Evolutionary conservation across 2,113 vertebrate genomes (phyloP).

Genomic region (Thunnus thynnus): DNA sequence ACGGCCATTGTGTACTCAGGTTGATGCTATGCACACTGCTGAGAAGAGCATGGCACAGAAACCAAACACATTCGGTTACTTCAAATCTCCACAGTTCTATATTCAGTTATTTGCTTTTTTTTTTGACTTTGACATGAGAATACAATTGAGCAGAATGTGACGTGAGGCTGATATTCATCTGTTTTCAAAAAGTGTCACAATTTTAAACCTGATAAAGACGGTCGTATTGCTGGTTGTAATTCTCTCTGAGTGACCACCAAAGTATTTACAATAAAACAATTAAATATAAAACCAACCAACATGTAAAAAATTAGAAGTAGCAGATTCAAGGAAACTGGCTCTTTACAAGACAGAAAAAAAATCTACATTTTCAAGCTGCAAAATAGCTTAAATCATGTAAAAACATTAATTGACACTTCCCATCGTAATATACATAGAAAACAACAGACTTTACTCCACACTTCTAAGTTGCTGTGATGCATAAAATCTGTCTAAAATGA

Average conservation of each 20-base stretch:
- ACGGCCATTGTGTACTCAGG: conserved; percentile 75
- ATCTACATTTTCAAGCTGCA: too few species aligned
- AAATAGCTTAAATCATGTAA: too few species aligned
- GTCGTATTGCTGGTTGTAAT: too few species aligned
- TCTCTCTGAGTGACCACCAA: too few species aligned
- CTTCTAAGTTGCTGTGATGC: neutral
- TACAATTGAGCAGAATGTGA: neutral
- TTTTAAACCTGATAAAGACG: neutral
- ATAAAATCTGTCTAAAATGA: neutral
- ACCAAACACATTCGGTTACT: conserved; percentile 50
- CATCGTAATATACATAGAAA: neutral
- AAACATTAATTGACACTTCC: too few species aligned
- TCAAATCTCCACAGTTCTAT: conserved; percentile 31
- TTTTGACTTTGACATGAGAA: conserved; percentile 39
- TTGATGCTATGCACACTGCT: conserved; percentile 54
- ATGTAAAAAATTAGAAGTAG: too few species aligned
- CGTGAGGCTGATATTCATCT: neutral
- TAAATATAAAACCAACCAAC: too few species aligned
- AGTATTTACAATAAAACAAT: too few species aligned
- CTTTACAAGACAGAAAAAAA: too few species aligned
- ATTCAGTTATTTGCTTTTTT: conserved; percentile 43
- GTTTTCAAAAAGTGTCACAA: neutral
- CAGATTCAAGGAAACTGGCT: neutral
- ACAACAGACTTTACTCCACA: neutral
- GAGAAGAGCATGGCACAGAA: conserved; percentile 42